Percentiles rank a stretch among this genome's conserved stretches.
Conservation (phyloP, 2,113 vertebrate genomes). For the Leptosomus discolor region DNA sequence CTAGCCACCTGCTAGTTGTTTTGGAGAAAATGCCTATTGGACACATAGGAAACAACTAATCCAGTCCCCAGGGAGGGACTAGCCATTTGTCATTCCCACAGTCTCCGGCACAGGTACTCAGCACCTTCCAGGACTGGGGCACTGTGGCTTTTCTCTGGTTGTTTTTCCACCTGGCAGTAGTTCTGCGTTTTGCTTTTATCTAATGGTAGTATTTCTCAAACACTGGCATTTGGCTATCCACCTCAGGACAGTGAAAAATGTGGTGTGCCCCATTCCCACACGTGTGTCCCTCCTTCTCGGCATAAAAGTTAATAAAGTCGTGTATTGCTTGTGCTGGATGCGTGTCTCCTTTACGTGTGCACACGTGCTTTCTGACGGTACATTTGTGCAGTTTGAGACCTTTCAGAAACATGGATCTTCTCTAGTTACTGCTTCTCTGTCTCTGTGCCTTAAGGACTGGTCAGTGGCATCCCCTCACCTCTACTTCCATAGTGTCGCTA, state of each 20-base stretch:
- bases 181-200: background rate
- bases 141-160: background rate
- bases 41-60: background rate
- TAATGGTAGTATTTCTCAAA: background rate
- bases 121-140: background rate
- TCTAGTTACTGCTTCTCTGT: background rate
- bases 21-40: background rate
- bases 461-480: background rate
- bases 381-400: background rate
- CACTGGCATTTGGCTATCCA: rapidly evolving
- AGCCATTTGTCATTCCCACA: background rate
- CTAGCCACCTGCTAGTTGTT: constrained; percentile 54
- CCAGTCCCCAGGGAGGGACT: background rate
- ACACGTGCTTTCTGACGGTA: rapidly evolving
- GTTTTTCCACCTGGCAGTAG: background rate
- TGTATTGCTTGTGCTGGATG: background rate
- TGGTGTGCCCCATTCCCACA: rapidly evolving
- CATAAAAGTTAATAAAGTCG: background rate
- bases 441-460: background rate
- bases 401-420: background rate
- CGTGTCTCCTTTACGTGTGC: rapidly evolving
- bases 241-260: background rate
- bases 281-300: background rate
- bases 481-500: background rate
- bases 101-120: background rate